Conservation (phyloP, 1,140 invertebrate genomes). For the Drosophila cardini region DNA sequence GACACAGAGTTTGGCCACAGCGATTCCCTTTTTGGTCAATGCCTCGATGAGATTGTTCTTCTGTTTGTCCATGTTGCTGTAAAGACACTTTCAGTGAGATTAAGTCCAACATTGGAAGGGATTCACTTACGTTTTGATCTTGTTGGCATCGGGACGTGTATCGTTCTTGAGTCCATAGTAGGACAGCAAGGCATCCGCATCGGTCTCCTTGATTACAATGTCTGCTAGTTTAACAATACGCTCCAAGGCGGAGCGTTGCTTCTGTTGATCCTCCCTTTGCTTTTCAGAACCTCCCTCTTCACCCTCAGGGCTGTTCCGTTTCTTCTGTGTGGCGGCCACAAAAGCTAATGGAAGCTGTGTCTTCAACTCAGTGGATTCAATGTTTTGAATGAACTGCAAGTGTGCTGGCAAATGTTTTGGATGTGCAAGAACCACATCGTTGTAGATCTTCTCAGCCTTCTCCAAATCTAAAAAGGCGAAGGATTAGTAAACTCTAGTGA, state of each 20-base stretch:
- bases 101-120: background rate
- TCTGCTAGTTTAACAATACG: conserved; percentile 87
- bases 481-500: too few relatives aligned
- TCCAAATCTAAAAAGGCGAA: conserved; percentile 86
- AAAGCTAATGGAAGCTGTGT: conserved; percentile 83
- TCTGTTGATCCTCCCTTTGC: conserved; percentile 79
- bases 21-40: conserved; percentile 90
- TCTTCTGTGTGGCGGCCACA: conserved; percentile 47
- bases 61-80: conserved; percentile 92
- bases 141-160: conserved; percentile 89
- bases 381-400: conserved; percentile 90
- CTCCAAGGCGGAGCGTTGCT: conserved; percentile 74
- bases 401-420: conserved; percentile 91
- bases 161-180: conserved; percentile 93
- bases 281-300: conserved; percentile 75
- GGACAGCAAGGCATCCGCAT: conserved; percentile 90
- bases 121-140: conserved; percentile 90
- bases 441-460: conserved; percentile 90
- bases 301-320: conserved; percentile 19
- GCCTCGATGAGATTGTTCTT: conserved; percentile 91
- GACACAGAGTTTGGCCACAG: conserved; percentile 88
- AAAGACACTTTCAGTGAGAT: background rate
- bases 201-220: conserved; percentile 89
- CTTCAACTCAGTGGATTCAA: conserved; percentile 87
- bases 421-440: conserved; percentile 89